Percentiles rank a stretch among this genome's conserved stretches.
phyloP scores from a whole-genome alignment of 2,797 vertebrate genomes.

The Rhinichthys osculus region DNA sequence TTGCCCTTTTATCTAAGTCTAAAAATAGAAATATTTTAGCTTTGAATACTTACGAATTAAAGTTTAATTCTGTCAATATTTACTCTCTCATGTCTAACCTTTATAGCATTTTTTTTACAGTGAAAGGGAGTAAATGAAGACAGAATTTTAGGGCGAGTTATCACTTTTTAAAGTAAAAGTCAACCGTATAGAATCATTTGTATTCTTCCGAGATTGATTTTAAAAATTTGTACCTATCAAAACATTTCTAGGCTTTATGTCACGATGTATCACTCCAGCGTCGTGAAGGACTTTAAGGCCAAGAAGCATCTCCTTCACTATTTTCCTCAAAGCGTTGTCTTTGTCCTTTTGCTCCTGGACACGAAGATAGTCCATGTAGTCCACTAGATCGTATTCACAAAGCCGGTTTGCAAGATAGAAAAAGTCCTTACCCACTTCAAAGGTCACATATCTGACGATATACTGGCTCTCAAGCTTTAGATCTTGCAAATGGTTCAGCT shows the following conservation, averaged over 20 bases:
- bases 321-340: background rate
- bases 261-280: slow-evolving; percentile 42
- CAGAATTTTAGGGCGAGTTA: no score
- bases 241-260: slow-evolving; percentile 58
- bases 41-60: background rate
- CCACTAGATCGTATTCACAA: slow-evolving; percentile 49
- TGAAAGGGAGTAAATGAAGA: background rate
- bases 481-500: background rate
- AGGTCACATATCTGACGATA: slow-evolving; percentile 52
- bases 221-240: slow-evolving; percentile 47
- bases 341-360: background rate
- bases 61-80: background rate
- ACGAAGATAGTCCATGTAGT: background rate
- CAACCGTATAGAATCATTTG: background rate
- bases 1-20: slow-evolving; percentile 40
- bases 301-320: slow-evolving; percentile 22
- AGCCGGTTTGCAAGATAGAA: slow-evolving; percentile 50
- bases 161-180: background rate
- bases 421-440: slow-evolving; percentile 19
- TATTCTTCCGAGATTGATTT: background rate
- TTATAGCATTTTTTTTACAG: background rate
- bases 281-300: slow-evolving; percentile 46
- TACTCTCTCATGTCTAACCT: background rate
- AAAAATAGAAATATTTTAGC: background rate
- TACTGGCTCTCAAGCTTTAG: slow-evolving; percentile 21